Evolutionary conservation across 2,113 vertebrate genomes (phyloP).

Genomic region (Megaptera novaeangliae): DNA sequence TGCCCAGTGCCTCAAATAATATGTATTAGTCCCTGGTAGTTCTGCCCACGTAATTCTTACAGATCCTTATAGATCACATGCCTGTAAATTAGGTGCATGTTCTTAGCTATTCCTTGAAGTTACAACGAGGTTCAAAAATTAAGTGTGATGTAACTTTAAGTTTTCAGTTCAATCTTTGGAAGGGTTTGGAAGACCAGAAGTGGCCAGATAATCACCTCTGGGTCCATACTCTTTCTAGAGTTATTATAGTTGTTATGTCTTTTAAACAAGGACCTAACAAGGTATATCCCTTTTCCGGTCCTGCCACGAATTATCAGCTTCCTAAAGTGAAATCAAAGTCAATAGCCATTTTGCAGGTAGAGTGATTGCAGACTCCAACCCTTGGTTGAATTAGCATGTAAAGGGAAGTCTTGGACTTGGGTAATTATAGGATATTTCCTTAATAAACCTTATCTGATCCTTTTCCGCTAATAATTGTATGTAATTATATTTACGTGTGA

Average conservation of each 20-base stretch:
- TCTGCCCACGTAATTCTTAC: constrained; percentile 16
- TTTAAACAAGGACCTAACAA: background rate
- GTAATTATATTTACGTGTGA: constrained; percentile 63
- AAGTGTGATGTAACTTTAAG: background rate
- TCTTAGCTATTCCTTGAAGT: background rate
- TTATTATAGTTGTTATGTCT: background rate
- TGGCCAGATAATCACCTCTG: background rate
- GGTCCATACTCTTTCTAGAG: background rate
- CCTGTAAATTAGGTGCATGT: background rate
- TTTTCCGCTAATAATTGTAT: constrained; percentile 65
- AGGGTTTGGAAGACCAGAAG: background rate
- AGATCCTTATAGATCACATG: background rate
- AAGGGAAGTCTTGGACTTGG: constrained; percentile 64
- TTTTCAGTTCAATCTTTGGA: constrained; percentile 3
- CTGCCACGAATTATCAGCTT: background rate
- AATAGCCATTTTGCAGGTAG: background rate
- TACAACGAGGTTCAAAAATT: background rate
- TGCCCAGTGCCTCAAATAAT: constrained; percentile 34
- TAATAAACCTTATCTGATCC: constrained; percentile 73
- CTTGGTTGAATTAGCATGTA: constrained; percentile 55
- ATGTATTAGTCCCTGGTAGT: constrained; percentile 7
- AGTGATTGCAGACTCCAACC: background rate
- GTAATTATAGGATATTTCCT: constrained; percentile 65
- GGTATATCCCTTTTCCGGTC: background rate
- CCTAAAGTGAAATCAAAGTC: constrained; percentile 7